Percentiles rank a stretch among this genome's conserved stretches.
Evolutionary conservation across 2,113 vertebrate species (phyloP).

Genomic region (Catharus bicknelli): DNA sequence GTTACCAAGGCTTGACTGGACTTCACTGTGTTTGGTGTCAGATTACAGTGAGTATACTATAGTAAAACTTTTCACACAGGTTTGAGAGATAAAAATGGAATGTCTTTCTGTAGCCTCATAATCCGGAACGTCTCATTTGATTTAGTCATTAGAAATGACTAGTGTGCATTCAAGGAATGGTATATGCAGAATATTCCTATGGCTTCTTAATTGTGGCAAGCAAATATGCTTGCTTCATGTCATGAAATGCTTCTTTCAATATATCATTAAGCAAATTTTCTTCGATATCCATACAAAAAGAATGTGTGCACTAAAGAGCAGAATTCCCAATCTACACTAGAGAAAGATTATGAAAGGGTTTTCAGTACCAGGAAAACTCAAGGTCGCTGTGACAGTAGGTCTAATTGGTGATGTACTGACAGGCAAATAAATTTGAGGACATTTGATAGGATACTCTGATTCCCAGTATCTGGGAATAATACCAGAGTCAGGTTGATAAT

Average conservation of each 20-base stretch:
- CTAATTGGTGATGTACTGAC: background rate
- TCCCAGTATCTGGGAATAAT: background rate
- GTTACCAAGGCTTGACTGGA: slow-evolving; percentile 93
- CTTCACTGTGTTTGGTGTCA: slow-evolving; percentile 97
- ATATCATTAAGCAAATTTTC: background rate
- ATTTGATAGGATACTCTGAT: slow-evolving; percentile 1
- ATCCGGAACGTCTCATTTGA: background rate
- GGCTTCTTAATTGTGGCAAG: background rate
- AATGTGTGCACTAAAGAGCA: background rate
- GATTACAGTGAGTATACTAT: slow-evolving; percentile 84
- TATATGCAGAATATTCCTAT: background rate
- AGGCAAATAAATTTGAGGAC: background rate
- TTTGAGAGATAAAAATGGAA: background rate
- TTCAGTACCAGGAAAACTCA: background rate
- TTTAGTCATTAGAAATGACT: background rate
- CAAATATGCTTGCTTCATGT: background rate
- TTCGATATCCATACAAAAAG: background rate
- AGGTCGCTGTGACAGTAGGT: background rate
- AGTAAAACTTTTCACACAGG: background rate
- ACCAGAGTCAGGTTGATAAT: slow-evolving; percentile 7
- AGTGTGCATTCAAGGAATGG: background rate
- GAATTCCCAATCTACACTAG: background rate
- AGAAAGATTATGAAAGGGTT: background rate
- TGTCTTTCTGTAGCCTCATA: background rate
- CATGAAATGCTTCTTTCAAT: background rate